These are phyloP conservation scores for Brachionichthys hirsutus DNA, from an alignment of 2,113 vertebrate genomes.

Conservation along the genomic window DNA sequence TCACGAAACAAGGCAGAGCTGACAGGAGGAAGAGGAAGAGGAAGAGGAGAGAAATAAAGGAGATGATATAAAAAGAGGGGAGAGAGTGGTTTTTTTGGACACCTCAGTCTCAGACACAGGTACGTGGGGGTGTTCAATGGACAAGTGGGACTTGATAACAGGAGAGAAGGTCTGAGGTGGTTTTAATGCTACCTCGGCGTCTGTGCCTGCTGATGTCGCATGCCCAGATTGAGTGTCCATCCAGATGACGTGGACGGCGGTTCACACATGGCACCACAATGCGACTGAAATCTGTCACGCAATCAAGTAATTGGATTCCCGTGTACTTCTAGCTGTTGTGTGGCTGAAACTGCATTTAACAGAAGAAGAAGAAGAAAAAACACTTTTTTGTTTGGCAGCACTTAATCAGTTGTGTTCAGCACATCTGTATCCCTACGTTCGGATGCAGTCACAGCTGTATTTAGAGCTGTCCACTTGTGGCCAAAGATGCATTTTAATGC, in stretches of 20 bases:
- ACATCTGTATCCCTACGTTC: constrained; percentile 19
- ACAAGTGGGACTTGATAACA: constrained; percentile 24
- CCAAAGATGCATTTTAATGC: constrained; percentile 59
- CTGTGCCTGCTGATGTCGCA: constrained; percentile 33
- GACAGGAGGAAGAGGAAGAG: constrained; percentile 42
- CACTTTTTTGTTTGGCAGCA: constrained; percentile 28
- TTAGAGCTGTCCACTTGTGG: constrained; percentile 32
- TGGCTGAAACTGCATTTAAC: constrained; percentile 26
- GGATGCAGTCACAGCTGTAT: constrained; percentile 43
- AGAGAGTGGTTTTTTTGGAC: constrained; percentile 47
- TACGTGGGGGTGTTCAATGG: constrained; percentile 19
- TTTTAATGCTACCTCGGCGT: constrained; percentile 36
- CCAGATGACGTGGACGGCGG: constrained; percentile 31
- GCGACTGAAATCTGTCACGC: constrained; percentile 25
- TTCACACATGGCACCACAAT: constrained; percentile 60
- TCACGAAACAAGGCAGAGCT: constrained; percentile 58
- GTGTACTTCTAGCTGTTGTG: constrained; percentile 16
- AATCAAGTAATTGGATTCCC: constrained; percentile 13
- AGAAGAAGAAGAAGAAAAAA: constrained; percentile 13
- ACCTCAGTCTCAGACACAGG: constrained; percentile 46
- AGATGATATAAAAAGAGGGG: constrained; percentile 59
- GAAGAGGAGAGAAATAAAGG: constrained; percentile 47
- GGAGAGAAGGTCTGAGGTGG: constrained; percentile 27
- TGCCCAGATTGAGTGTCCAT: constrained; percentile 27
- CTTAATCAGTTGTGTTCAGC: constrained; percentile 29